Percentiles rank a stretch among this genome's conserved stretches.
Evolutionary conservation across 2,797 vertebrate genomes (phyloP).

Genomic region (Peromyscus eremicus): DNA sequence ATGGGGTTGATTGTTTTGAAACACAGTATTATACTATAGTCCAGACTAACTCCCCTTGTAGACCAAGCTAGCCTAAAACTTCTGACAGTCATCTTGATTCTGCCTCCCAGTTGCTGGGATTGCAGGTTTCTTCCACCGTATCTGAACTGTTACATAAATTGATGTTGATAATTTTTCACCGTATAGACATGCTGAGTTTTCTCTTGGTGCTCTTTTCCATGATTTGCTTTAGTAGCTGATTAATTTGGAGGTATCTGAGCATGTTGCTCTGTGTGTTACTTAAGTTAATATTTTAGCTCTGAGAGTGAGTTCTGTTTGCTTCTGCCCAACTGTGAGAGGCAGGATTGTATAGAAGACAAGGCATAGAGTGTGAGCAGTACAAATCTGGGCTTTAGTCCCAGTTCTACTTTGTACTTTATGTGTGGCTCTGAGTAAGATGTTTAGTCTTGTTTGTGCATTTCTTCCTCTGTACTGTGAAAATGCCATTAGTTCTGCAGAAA

Average conservation of each 20-base stretch:
- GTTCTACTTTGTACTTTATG: constrained; percentile 20
- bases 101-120: not conserved
- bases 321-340: not conserved
- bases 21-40: not conserved
- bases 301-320: constrained; percentile 56
- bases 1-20: not conserved
- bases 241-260: not conserved
- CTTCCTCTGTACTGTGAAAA: not conserved
- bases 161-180: constrained; percentile 14
- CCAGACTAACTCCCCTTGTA: not conserved
- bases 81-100: not conserved
- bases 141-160: not conserved
- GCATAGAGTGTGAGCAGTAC: not conserved
- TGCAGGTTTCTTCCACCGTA: not conserved
- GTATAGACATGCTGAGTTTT: not conserved
- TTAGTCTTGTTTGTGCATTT: constrained; percentile 51
- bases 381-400: constrained; percentile 32
- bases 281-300: constrained; percentile 44
- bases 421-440: constrained; percentile 52
- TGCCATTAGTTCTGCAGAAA: not conserved
- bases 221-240: constrained; percentile 33
- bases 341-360: constrained; percentile 44
- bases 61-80: not conserved
- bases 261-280: not conserved
- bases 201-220: constrained; percentile 10